Evolutionary conservation across 2,888 invertebrate genomes (phyloP).

Genomic region (Taenaris catops): DNA sequence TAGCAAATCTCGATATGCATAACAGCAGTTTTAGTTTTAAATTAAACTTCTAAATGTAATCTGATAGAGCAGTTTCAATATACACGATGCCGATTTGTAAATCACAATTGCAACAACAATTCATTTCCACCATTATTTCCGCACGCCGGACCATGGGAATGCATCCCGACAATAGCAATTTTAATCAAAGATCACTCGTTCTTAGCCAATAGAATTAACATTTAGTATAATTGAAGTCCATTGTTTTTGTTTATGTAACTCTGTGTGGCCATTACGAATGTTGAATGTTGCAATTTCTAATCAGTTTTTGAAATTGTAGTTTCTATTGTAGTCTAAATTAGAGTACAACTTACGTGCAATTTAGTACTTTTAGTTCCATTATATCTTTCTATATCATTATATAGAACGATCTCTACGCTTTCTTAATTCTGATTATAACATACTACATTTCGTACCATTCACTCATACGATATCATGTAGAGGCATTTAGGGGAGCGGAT

Average conservation of each 20-base stretch:
- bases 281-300: conserved; percentile 14
- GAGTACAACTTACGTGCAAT: not conserved
- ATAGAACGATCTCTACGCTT: not conserved
- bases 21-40: not conserved
- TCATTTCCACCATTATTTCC: conserved; percentile 73
- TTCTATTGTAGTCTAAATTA: conserved; percentile 6
- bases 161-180: conserved; percentile 52
- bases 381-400: not conserved
- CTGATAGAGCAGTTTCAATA: conserved; percentile 4
- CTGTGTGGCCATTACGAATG: conserved; percentile 12
- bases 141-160: conserved; percentile 65
- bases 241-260: conserved; percentile 29
- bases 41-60: not conserved
- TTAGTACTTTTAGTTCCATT: not conserved
- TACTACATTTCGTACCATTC: too few species aligned
- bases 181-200: conserved; percentile 59
- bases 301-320: conserved; percentile 19
- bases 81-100: conserved; percentile 8
- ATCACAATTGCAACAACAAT: conserved; percentile 27
- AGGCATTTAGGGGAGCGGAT: too few species aligned
- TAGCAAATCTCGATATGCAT: not conserved
- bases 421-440: too few species aligned
- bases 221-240: conserved; percentile 32
- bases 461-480: too few species aligned
- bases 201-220: conserved; percentile 41